Evolutionary conservation across 2,113 vertebrate genomes (phyloP), one percentile per base, ranked within the genome.

Genomic region (Lates calcarifer): DNA sequence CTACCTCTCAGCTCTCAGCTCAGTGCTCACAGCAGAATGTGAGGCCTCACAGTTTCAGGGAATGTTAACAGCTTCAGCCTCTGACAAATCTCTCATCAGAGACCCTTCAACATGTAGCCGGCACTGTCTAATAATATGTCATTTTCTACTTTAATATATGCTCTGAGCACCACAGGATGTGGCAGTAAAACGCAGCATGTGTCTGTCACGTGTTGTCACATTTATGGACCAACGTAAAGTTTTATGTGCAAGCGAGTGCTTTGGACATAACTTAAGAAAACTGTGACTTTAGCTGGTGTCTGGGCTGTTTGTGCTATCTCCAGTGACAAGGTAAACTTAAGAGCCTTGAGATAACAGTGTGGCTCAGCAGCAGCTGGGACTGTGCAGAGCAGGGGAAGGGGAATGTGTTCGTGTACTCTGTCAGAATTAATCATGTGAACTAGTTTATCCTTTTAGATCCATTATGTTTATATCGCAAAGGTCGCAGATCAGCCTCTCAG

Each of bases 201-300:
- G 45, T 47, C 9, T 61, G 56, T 64, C n/a, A 68, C 37, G n/a
- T 61, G 45, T 49, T 73, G 62, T 79, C 39, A 72, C 51, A 69
- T 82, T 78, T 76, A 76, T 74, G 67, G 29, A 8, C 12, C 49
- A 47, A 26, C 18, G 58, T 84, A 28, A 51, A 76, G 37, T 74
- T 77, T 39, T 47, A 74, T 61, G 68, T 43, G 17, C 8, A 26
- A 20, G 7, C 8, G 15, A 63, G 49, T 5, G 37, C 47, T 43
- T 15, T 4, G 6, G 14, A 65, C 45, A 26, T 35, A 39, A 55
- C 22, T 61, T 49, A 1, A 24, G n/a, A n/a, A 57, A 29, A 29
- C 5, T 49, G 26, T 2, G 49, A 39, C 8, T 49, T 33, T 5
- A 65, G 22, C 20, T 31, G 43, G 22, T 65, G 24, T 53, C 47